These are phyloP conservation scores for Merluccius polli DNA, from an alignment of 2,797 vertebrate genomes.

Conservation along the genomic window DNA sequence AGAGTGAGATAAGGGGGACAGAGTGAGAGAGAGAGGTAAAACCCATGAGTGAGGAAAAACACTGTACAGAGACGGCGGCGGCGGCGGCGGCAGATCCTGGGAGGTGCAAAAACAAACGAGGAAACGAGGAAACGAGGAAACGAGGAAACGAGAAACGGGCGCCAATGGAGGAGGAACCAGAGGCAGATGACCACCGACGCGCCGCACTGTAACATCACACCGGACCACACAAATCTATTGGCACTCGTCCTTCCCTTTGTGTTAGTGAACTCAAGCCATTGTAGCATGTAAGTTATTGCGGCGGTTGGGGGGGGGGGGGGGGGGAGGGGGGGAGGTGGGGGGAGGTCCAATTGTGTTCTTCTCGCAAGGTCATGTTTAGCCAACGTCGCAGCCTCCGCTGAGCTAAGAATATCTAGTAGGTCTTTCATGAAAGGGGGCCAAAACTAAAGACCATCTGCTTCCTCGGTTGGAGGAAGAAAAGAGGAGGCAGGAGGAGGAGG, in stretches of 20 bases:
- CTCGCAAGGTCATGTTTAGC: conserved; percentile 60
- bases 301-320: not conserved
- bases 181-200: not conserved
- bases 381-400: conserved; percentile 36
- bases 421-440: conserved; percentile 61
- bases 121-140: too few relatives aligned
- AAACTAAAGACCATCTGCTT: conserved; percentile 70
- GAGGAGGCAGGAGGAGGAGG: not conserved
- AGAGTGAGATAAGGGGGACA: not conserved
- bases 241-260: conserved; percentile 5
- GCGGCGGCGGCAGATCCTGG: not conserved
- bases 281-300: not conserved
- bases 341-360: conserved; percentile 43
- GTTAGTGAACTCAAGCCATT: not conserved
- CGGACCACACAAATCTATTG: conserved; percentile 19
- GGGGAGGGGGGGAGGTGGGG: not conserved
- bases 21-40: not conserved
- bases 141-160: not conserved
- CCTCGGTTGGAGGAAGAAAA: conserved; percentile 59
- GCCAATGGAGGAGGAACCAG: not conserved
- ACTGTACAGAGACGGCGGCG: not conserved
- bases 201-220: not conserved
- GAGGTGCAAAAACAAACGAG: not conserved
- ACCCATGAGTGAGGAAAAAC: not conserved
- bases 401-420: conserved; percentile 61